These are phyloP conservation scores for Lasioglossum malachurum DNA, from an alignment of 2,888 invertebrate species.

Conservation along the genomic window DNA sequence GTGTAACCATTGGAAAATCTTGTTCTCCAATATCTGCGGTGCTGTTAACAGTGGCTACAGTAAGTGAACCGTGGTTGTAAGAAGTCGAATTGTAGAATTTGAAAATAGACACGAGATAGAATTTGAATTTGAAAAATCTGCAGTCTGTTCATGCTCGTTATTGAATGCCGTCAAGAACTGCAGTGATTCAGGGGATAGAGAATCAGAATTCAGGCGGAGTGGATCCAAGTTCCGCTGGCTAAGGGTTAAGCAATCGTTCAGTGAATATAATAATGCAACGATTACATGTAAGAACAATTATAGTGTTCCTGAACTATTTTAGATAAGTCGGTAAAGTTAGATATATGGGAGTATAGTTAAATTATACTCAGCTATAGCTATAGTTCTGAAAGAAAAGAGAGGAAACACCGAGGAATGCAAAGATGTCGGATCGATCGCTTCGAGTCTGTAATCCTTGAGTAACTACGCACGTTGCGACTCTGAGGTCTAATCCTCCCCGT, in stretches of 20 bases:
- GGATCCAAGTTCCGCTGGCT: neutral
- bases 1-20: neutral
- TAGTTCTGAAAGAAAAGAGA: neutral
- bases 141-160: neutral
- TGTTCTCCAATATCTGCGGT: neutral
- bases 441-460: neutral
- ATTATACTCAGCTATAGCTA: neutral
- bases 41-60: neutral
- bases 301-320: neutral
- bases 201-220: neutral
- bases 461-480: conserved; percentile 42
- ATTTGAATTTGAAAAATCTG: neutral
- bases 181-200: neutral
- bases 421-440: conserved; percentile 7
- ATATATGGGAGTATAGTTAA: neutral
- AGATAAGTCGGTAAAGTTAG: neutral
- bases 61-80: neutral
- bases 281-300: neutral
- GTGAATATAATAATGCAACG: neutral
- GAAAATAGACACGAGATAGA: no score
- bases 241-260: neutral
- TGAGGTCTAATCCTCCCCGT: conserved; percentile 78
- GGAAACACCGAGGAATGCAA: neutral
- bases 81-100: neutral
- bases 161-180: neutral